Conservation (phyloP, 1,140 invertebrate species). For the Magallana angulata region DNA sequence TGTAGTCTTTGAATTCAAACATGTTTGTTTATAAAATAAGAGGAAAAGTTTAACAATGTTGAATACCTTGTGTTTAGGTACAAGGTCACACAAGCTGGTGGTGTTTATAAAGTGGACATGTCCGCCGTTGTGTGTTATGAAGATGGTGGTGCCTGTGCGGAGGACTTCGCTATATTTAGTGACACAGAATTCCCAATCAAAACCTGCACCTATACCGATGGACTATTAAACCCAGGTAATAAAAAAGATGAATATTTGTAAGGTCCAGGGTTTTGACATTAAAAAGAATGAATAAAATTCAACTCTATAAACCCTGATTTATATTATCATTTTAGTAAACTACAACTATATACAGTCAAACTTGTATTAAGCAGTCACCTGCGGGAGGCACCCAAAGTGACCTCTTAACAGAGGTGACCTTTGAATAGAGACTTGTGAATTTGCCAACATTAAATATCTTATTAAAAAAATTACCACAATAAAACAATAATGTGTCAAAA, state of each 20-base stretch:
- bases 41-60: background rate
- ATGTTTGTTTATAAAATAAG: too few relatives aligned
- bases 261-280: background rate
- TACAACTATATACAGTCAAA: too few relatives aligned
- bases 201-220: constrained; percentile 25
- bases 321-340: too few relatives aligned
- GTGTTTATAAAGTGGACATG: constrained; percentile 13
- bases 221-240: constrained; percentile 25
- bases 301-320: too few relatives aligned
- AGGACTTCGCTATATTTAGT: constrained; percentile 18
- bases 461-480: too few relatives aligned
- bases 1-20: background rate
- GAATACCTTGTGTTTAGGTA: background rate
- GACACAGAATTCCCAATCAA: constrained; percentile 36
- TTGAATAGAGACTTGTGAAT: too few relatives aligned
- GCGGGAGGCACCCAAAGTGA: too few relatives aligned
- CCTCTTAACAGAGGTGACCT: too few relatives aligned
- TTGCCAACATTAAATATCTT: too few relatives aligned
- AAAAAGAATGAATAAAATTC: background rate
- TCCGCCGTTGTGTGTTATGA: constrained; percentile 1
- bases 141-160: constrained; percentile 5
- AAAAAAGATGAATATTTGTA: background rate
- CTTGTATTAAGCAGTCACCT: too few relatives aligned
- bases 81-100: background rate
- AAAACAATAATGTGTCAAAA: too few relatives aligned